These are phyloP conservation scores for Enteromius thamalakanensis DNA, from an alignment of 2,797 vertebrate species.

Conservation along the genomic window DNA sequence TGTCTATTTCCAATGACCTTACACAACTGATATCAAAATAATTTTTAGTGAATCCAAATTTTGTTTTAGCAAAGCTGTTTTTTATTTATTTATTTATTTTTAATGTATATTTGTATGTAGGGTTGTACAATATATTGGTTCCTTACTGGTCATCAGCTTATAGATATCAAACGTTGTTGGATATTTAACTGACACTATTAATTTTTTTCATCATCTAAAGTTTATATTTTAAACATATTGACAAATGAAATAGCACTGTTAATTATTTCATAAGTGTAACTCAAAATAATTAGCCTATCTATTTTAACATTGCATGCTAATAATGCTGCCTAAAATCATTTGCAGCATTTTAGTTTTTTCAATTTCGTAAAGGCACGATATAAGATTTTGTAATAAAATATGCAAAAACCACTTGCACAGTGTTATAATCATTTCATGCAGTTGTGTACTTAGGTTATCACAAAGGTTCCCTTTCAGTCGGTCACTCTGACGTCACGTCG, in stretches of 20 bases:
- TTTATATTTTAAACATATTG: neutral
- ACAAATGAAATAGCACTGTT: neutral
- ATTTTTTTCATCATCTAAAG: neutral
- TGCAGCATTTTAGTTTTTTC: neutral
- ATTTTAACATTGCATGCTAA: neutral
- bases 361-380: neutral
- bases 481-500: no score
- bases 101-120: neutral
- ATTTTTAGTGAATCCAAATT: no score
- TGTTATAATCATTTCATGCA: no score
- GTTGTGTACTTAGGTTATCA: no score
- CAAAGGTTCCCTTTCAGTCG: no score
- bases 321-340: neutral
- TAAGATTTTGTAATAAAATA: no score
- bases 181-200: neutral
- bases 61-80: no score
- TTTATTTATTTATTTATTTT: neutral
- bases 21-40: no score
- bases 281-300: neutral
- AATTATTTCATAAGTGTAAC: neutral
- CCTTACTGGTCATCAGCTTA: neutral
- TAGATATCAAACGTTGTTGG: neutral
- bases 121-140: neutral
- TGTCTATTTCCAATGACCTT: neutral
- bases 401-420: no score